Base-by-base conservation (phyloP, 2,113 vertebrate genomes). In the Amazona guildingii region DNA sequence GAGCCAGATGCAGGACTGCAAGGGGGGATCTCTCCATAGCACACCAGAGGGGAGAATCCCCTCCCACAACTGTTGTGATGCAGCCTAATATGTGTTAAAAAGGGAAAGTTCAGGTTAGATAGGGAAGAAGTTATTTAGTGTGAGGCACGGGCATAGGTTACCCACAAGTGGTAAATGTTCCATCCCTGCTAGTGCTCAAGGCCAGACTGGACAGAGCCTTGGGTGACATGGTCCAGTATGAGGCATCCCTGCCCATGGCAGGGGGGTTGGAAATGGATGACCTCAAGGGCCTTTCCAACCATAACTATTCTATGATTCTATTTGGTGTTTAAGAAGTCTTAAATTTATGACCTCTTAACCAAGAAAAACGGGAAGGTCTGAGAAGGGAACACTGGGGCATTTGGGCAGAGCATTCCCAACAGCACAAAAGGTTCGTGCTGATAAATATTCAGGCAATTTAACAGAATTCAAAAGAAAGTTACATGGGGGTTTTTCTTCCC, bases 401-500 rank as follows among this genome's bases (percentile, higher is more conserved):
- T 29, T 4, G 4, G 21, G 1, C 23, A 14, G 31, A 15, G 11
- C 14, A 8, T 13, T 70, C n/a, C 14, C 21, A 27, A 3, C 1
- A 5, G 11, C 7, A 23, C 21, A 52, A 12, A 4, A 3, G 1
- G 6, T 2, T 54, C 2, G 0, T 4, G 6, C 29, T 31, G 24
- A 13, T 17, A 39, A 57, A 18, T 8, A 46, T 3, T 7, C 8
- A 13, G 3, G 5, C 12, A 73, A 43, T 19, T 46, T 9, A 11
- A 4, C 7, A 13, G 3, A 76, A 19, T 8, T 78, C 16, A 17
- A 27, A 72, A 31, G 3, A 41, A 35, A 73, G 41, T 2, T 5
- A 55, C 2, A 9, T 1, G 6, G 4, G 3, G 1, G 3, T n/a
- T 39, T 13, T 6, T 1, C 7, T 23, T 3, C 4, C 5, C 1